Conservation (phyloP, 2,797 vertebrate species). For the Uromys caudimaculatus region DNA sequence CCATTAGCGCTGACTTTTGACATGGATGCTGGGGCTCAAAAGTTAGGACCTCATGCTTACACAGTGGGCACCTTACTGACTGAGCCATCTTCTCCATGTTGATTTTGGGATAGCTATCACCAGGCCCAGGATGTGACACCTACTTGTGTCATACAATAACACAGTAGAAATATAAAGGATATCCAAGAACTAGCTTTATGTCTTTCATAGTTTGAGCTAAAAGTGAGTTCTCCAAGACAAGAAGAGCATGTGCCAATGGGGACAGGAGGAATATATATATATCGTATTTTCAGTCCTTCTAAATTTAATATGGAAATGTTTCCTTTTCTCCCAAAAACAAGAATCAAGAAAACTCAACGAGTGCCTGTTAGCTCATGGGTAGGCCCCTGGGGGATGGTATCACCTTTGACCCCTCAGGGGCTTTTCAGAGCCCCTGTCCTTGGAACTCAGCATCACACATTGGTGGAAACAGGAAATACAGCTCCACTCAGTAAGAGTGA, state of each 20-base stretch:
- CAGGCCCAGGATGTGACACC: not conserved
- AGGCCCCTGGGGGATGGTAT: not conserved
- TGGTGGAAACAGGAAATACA: not conserved
- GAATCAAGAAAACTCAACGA: not conserved
- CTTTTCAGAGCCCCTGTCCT: not conserved
- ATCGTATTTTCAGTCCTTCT: not conserved
- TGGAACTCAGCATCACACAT: not conserved
- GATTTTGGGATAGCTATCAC: not conserved
- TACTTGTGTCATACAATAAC: not conserved
- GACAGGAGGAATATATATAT: not conserved
- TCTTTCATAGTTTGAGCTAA: constrained; percentile 10
- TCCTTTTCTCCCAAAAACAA: constrained; percentile 20
- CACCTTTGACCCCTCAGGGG: not conserved
- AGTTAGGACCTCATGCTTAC: too few relatives aligned
- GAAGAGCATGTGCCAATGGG: not conserved
- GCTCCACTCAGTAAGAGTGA: not conserved
- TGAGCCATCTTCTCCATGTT: not conserved
- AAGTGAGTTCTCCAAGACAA: not conserved
- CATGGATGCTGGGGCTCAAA: not conserved
- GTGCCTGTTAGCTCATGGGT: accelerated
- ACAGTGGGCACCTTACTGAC: not conserved
- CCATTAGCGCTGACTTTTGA: not conserved
- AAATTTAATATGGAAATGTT: not conserved
- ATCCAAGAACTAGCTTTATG: not conserved
- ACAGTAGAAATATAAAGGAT: not conserved